Percentiles rank a stretch among this genome's conserved stretches.
phyloP scores from a whole-genome alignment of 2,888 invertebrate genomes.

The Dinocampus coccinellae region DNA sequence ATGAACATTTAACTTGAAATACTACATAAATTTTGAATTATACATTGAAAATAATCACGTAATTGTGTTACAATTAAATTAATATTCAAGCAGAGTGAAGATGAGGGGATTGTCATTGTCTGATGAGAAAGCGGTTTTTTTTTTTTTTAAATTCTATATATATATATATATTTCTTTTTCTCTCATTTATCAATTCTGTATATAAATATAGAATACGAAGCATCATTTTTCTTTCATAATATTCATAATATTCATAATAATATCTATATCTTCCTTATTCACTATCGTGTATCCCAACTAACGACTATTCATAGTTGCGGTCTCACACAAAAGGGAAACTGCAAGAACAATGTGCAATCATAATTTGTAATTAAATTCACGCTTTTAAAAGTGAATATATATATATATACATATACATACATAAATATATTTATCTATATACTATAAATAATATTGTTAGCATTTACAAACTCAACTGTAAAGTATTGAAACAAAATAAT shows the following conservation, averaged over 20 bases:
- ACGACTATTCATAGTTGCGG: slow-evolving; percentile 10
- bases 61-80: background rate
- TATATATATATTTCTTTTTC: slow-evolving; percentile 1
- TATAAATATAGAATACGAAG: background rate
- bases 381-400: background rate
- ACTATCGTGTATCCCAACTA: background rate
- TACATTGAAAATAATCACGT: background rate
- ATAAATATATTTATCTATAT: background rate
- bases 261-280: slow-evolving; percentile 24
- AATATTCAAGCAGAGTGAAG: background rate
- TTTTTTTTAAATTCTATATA: slow-evolving; percentile 1
- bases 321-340: slow-evolving; percentile 57
- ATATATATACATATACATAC: background rate
- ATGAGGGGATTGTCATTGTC: background rate
- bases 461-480: background rate
- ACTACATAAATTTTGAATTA: too few species aligned
- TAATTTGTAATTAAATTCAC: slow-evolving; percentile 57
- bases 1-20: background rate
- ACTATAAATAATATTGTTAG: background rate
- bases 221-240: background rate
- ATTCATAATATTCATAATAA: slow-evolving; percentile 16
- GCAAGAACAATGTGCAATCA: slow-evolving; percentile 54
- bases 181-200: background rate
- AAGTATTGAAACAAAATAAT: background rate
- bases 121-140: background rate